Evolutionary conservation across 2,888 invertebrate species (phyloP), one percentile per base, ranked within the genome.

Genomic region (Mythimna lalbum): DNA sequence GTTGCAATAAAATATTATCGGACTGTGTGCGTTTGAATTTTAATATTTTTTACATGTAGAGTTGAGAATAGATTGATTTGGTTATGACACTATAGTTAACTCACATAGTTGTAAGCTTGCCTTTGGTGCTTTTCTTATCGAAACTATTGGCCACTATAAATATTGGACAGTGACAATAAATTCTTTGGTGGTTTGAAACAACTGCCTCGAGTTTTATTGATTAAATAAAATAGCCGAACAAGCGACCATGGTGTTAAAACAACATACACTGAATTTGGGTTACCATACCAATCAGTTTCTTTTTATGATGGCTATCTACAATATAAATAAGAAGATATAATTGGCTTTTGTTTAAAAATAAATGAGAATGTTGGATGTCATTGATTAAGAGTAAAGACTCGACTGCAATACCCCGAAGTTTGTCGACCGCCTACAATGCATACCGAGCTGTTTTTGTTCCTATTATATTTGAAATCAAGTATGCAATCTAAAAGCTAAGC

Each of bases 1-100:
- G 76, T 80, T 76, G 53, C 71, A 79, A 79, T 79, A 79, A 79
- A 80, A 65, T 68, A 55, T 73, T 80, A 81, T 76, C 61, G 59
- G 63, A 80, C 36, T 73, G 31, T 23, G 47, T 76, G 80, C 63
- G 78, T 77, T 80, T 69, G 81, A 73, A 71, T 75, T 69, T 73
- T 57, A 47, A 69, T 71, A 62, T 33, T 67, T 33, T 53, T 61
- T 53, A 63, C 27, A 60, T 21, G 76, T 67, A 80, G 76, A 76
- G 52, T 74, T n/a, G 33, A 63, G 36, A 50, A 55, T 31, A 33
- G 7, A 12, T 62, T 36, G 14, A 61, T 56, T 64, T 17, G 12
- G 56, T 55, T 21, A 4, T 33, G 31, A 57, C 43, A 36, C 6
- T 56, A 27, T 39, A 55, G 14, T 49, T 31, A 43, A 17, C 27